Evolutionary conservation across 2,888 invertebrate genomes (phyloP), one percentile per base, ranked within the genome.

Genomic region (Lypha dubia): DNA sequence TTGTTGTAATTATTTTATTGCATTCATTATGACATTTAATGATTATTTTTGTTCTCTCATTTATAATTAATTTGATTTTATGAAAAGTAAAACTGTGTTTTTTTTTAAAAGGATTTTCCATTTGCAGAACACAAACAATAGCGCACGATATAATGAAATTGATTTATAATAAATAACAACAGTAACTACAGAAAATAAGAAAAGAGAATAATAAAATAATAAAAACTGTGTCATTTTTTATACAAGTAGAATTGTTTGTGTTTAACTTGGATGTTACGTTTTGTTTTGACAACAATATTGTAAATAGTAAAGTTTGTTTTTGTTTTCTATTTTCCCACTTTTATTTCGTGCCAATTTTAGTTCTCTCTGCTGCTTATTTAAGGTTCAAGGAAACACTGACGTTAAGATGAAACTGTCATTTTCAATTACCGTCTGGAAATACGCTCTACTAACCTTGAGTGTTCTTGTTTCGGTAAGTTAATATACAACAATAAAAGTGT

Each of bases 381-480:
- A 77, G 70, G 73, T 71, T 84, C 73, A 82, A 81, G 79, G 70
- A 74, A 79, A 80, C 49, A 49, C 53, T 73, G 68, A 75, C 81
- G 77, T 56, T 44, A 84, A 41, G 81, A 90, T 90, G 91, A 89
- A 91, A 84, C 87, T 90, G 86, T 88, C 89, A 20, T 88, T 91
- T 74, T 86, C 89, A n/a, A 87, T 88, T 65, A 86, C 88, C 28
- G 88, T 89, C 75, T 90, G 90, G 90, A 91, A 91, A 83, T 90
- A 90, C 86, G 89, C 88, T 58, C 74, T 90, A 17, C 87, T 90
- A 62, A 87, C 88, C 80, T 87, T 89, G 60, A 89, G 88, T 83
- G 86, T 88, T 86, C 67, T 91, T 9, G 89, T 90, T 83, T 87
- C 88, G 88, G 90, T 90, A 87, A 90, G 91, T 90, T 46, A 49